Evolutionary conservation across 2,113 vertebrate genomes (phyloP).

Genomic region (Cyprinodon brontotheroides): DNA sequence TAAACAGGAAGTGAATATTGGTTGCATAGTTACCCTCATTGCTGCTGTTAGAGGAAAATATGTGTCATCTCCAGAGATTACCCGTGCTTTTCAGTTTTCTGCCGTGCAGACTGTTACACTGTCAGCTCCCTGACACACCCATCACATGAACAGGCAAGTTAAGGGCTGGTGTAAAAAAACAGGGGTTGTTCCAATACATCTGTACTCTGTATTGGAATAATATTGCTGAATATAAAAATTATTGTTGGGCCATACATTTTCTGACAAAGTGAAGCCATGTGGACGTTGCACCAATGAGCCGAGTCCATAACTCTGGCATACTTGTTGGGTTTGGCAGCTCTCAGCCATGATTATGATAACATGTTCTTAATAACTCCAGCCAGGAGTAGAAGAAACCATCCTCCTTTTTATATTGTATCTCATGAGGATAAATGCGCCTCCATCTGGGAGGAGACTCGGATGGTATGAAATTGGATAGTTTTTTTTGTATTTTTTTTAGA

Average conservation of each 20-base stretch:
- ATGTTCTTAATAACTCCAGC: constrained; percentile 63
- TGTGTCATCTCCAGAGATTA: constrained; percentile 61
- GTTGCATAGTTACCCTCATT: constrained; percentile 15
- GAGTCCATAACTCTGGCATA: constrained; percentile 62
- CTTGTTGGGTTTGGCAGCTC: constrained; percentile 59
- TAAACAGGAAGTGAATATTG: constrained; percentile 17
- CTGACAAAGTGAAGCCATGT: constrained; percentile 40
- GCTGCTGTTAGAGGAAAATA: constrained; percentile 36
- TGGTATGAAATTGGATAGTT: constrained; percentile 31
- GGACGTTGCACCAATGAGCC: constrained; percentile 53
- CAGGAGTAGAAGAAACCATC: constrained; percentile 62
- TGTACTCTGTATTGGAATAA: constrained; percentile 41
- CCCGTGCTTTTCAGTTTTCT: constrained; percentile 54
- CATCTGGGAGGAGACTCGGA: constrained; percentile 47
- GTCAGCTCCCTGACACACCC: constrained; percentile 60
- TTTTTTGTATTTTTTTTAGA: constrained; percentile 18
- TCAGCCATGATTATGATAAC: constrained; percentile 77
- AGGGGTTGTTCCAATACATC: neutral
- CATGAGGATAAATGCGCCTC: constrained; percentile 64
- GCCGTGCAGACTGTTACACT: constrained; percentile 34
- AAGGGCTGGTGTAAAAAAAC: constrained; percentile 44
- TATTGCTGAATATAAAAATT: constrained; percentile 44
- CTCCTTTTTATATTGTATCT: constrained; percentile 55
- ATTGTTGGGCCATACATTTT: constrained; percentile 32
- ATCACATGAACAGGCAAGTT: constrained; percentile 73